A percentile compares a stretch with the other conserved stretches of the same genome.
phyloP scores from a whole-genome alignment of 2,113 vertebrate species.

The Oenanthe oenanthe region DNA sequence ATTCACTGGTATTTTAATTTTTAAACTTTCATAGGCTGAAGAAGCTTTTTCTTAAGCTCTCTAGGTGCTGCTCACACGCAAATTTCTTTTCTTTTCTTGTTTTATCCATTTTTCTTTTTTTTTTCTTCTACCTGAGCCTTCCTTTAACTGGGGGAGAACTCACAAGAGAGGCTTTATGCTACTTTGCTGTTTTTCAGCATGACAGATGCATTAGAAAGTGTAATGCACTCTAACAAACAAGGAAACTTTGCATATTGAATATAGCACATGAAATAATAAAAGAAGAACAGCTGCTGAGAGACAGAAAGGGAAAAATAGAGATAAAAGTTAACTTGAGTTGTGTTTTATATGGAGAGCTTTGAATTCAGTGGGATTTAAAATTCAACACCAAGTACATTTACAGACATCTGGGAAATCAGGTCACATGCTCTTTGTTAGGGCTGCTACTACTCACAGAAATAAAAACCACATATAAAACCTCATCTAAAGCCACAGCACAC shows the following conservation, averaged over 20 bases:
- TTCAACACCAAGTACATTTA: slow-evolving; percentile 40
- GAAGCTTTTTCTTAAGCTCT: slow-evolving; percentile 5
- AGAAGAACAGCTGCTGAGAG: slow-evolving; percentile 63
- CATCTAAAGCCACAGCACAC: neutral
- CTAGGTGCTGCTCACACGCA: slow-evolving; percentile 30
- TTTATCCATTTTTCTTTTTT: neutral
- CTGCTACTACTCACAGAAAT: neutral
- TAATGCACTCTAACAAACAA: slow-evolving; percentile 67
- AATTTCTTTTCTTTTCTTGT: neutral
- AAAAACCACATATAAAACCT: too few species aligned
- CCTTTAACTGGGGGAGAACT: neutral
- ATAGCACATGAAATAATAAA: slow-evolving; percentile 70
- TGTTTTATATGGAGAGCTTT: slow-evolving; percentile 60
- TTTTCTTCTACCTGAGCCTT: neutral
- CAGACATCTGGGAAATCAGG: slow-evolving; percentile 61
- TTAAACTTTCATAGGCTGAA: slow-evolving; percentile 24
- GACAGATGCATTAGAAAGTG: slow-evolving; percentile 70
- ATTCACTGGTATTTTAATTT: slow-evolving; percentile 38
- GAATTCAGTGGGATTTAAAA: slow-evolving; percentile 62
- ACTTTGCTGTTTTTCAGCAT: slow-evolving; percentile 57
- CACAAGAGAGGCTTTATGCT: slow-evolving; percentile 56
- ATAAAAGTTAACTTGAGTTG: slow-evolving; percentile 60
- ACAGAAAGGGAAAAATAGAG: slow-evolving; percentile 27
- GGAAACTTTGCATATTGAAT: slow-evolving; percentile 62
- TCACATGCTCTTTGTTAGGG: slow-evolving; percentile 51